Conservation (phyloP, 2,888 invertebrate genomes). For the Cosmia pyralina region DNA sequence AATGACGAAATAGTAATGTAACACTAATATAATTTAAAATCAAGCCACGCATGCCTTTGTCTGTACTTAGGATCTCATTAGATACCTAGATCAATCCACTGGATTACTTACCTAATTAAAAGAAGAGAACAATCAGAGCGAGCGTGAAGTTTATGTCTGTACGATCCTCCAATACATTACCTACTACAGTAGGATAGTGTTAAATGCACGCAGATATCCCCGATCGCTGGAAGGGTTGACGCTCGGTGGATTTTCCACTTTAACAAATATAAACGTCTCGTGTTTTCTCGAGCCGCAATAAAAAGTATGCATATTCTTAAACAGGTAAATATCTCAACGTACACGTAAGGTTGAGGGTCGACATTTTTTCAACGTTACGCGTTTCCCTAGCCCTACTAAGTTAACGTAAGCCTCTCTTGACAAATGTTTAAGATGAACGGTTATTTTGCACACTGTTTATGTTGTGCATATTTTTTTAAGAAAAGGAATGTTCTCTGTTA, state of each 20-base stretch:
- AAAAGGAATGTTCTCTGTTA: slow-evolving; percentile 75
- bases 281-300: slow-evolving; percentile 65
- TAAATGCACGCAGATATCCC: slow-evolving; percentile 30
- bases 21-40: background rate
- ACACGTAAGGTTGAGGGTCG: slow-evolving; percentile 73
- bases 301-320: slow-evolving; percentile 73
- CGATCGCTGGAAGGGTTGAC: slow-evolving; percentile 45
- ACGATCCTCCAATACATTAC: background rate
- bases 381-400: slow-evolving; percentile 85
- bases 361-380: slow-evolving; percentile 79
- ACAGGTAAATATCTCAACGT: slow-evolving; percentile 78
- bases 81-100: background rate
- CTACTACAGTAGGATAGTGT: slow-evolving; percentile 9
- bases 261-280: slow-evolving; percentile 60
- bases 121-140: background rate
- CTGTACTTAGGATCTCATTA: slow-evolving; percentile 10
- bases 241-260: slow-evolving; percentile 49
- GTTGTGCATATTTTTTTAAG: slow-evolving; percentile 78
- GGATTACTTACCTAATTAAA: slow-evolving; percentile 9
- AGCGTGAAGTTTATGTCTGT: background rate
- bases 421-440: slow-evolving; percentile 89
- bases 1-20: background rate
- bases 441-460: slow-evolving; percentile 87
- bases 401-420: slow-evolving; percentile 88
- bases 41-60: background rate